These are phyloP conservation scores for Butorides virescens DNA, from an alignment of 2,113 vertebrate genomes.

Conservation along the genomic window DNA sequence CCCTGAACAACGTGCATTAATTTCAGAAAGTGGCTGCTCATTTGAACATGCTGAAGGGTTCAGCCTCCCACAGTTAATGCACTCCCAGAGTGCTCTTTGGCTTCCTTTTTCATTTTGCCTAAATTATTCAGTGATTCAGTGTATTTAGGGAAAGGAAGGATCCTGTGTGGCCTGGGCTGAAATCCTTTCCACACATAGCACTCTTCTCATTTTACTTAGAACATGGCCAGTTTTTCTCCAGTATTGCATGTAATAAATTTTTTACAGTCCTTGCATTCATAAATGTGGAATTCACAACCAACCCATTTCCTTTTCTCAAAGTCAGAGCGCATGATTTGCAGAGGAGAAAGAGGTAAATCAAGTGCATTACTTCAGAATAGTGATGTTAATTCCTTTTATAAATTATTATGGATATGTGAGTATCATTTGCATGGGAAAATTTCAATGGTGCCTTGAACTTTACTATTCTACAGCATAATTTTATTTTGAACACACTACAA, in stretches of 20 bases:
- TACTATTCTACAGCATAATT: neutral
- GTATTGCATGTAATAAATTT: neutral
- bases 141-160: neutral
- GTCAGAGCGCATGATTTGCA: neutral
- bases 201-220: neutral
- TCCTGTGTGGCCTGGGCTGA: neutral
- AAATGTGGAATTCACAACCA: neutral
- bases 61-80: neutral
- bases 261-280: neutral
- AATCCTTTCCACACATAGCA: neutral
- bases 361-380: neutral
- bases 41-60: neutral
- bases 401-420: neutral
- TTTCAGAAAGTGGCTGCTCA: neutral
- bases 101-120: neutral
- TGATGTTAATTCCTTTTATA: neutral
- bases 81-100: neutral
- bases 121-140: neutral
- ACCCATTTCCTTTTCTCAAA: neutral
- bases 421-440: neutral
- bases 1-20: neutral
- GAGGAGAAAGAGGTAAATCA: neutral
- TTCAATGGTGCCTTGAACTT: neutral
- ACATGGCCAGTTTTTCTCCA: neutral
- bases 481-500: neutral